These are phyloP conservation scores for Hippoglossus stenolepis DNA, from an alignment of 2,113 vertebrate species.

Conservation along the genomic window DNA sequence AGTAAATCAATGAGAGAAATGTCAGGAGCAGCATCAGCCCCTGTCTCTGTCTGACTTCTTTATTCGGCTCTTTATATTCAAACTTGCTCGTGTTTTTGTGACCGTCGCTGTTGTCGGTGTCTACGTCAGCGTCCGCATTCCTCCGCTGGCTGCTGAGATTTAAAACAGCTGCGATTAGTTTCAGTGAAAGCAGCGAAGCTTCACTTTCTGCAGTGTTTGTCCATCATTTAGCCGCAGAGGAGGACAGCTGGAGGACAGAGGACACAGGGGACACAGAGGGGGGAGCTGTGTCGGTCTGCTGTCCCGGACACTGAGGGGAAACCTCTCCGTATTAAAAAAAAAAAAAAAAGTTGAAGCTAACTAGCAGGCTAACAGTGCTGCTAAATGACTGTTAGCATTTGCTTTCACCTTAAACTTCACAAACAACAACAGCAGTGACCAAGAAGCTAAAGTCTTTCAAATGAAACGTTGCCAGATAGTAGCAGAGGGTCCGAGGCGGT, in stretches of 20 bases:
- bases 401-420: not conserved
- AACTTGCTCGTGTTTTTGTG: no score
- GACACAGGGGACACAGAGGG: not conserved
- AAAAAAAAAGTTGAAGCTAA: slow-evolving; percentile 32
- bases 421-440: not conserved
- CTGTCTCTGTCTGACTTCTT: not conserved
- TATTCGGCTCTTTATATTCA: no score
- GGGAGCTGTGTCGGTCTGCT: slow-evolving; percentile 21
- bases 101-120: not conserved
- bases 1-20: not conserved
- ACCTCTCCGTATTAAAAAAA: not conserved
- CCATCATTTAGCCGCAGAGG: not conserved
- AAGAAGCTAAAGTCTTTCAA: not conserved
- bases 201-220: not conserved
- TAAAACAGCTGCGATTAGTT: slow-evolving; percentile 52
- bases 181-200: slow-evolving; percentile 28
- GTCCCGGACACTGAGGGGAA: slow-evolving; percentile 34
- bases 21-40: not conserved
- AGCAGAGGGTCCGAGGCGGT: slow-evolving; percentile 1
- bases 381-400: not conserved
- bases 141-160: slow-evolving; percentile 58
- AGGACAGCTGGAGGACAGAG: slow-evolving; percentile 7
- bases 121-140: slow-evolving; percentile 78
- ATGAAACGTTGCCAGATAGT: not conserved
- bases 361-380: not conserved